These are phyloP conservation scores for human (Homo sapiens) DNA, from an alignment of 2,113 vertebrate species.

Conservation along the genomic window GRCh38 chr9:82899501-82900000, in stretches of 20 bases:
- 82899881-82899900: too few relatives aligned
- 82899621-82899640: background rate
- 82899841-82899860: background rate
- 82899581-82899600: background rate
- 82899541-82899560: background rate
- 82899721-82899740: background rate
- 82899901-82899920: background rate
- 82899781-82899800: background rate
- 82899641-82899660: background rate
- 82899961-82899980: background rate
- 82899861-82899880: background rate
- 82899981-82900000: background rate
- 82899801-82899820: background rate
- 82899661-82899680: background rate
- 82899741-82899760: background rate
- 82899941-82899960: background rate
- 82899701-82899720: background rate
- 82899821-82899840: background rate
- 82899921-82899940: background rate
- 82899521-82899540: background rate
- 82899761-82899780: background rate
- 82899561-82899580: background rate
- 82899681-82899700: background rate
- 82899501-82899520: background rate
- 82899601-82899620: background rate